Percentiles rank a stretch among this genome's conserved stretches.
Conservation (phyloP, 2,888 invertebrate genomes). For the Orchesella flavescens region DNA sequence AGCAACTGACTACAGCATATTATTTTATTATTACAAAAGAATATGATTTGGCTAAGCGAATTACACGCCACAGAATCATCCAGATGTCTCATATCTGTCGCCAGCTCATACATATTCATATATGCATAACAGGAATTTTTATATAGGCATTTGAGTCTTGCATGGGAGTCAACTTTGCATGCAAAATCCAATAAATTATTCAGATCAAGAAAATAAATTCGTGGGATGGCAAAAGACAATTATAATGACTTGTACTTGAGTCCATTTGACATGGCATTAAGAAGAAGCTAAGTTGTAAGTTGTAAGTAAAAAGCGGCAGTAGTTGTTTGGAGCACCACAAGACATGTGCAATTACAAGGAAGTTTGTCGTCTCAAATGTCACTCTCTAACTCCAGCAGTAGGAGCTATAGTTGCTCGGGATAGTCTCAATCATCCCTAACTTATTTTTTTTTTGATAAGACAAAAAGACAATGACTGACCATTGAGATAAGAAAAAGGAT, state of each 20-base stretch:
- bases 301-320: slow-evolving; percentile 16
- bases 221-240: slow-evolving; percentile 31
- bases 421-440: too few relatives aligned
- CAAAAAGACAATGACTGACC: too few relatives aligned
- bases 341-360: slow-evolving; percentile 52
- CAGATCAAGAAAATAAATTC: slow-evolving; percentile 44
- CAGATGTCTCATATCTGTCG: slow-evolving; percentile 21
- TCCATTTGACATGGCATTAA: slow-evolving; percentile 37
- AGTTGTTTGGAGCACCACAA: slow-evolving; percentile 12
- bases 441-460: neutral
- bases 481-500: neutral
- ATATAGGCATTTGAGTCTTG: too few relatives aligned
- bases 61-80: slow-evolving; percentile 12
- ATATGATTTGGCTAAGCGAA: slow-evolving; percentile 20
- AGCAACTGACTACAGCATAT: neutral
- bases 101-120: too few relatives aligned
- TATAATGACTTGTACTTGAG: slow-evolving; percentile 53
- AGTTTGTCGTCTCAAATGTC: slow-evolving; percentile 53
- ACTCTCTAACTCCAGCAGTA: neutral
- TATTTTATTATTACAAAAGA: slow-evolving; percentile 21
- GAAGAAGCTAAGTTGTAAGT: slow-evolving; percentile 12
- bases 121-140: too few relatives aligned
- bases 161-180: slow-evolving; percentile 27
- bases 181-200: slow-evolving; percentile 49
- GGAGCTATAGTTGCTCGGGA: neutral